Evolutionary conservation across 2,888 invertebrate species (phyloP), one percentile per base, ranked within the genome.

Genomic region (Chloromyia formosa): DNA sequence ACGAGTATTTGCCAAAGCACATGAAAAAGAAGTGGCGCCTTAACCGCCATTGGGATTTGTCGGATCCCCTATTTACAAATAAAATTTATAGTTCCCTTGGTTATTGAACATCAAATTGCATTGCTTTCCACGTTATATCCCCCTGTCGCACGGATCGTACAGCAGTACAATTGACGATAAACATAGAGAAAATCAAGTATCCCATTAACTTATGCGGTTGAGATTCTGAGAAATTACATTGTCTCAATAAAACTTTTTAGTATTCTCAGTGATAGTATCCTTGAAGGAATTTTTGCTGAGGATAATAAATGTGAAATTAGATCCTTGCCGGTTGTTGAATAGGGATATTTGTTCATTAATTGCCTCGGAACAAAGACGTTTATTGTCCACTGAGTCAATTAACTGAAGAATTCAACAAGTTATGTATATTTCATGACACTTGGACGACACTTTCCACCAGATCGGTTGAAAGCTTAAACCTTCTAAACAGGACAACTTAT

Each of bases 361-460:
- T 71, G 71, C 20, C 20, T 14, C 56, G 27, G 58, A 58, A 20
- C 23, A 56, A 5, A 12, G 20, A 27, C 56, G 54, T 58, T 71
- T 71, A 71, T 16, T 58, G 40, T n/a, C 9, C 35, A 23, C 53
- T 53, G 53, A 20, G n/a, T 20, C 1, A 71, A 71, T 40, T 71
- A 35, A 40, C 58, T 71, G 56, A 71, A 7, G 23, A 35, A 58
- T 58, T 56, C 71, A 71, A 71, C 71, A 71, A 71, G 71, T 71
- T 56, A 71, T 69, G n/a, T n/a, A n/a, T n/a, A n/a, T 62, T 20
- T 62, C 16, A n/a, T 16, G 1, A 62, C 40, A 27, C 27, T 35
- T 35, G 3, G 7, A 35, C 27, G 3, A 7, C 2, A 7, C 27
- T 35, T 35, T 35, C 7, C 27, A 35, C 27, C 27, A 35, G 2